Percentiles rank a stretch among this genome's conserved stretches.
phyloP scores from a whole-genome alignment of 2,888 invertebrate genomes.

The Apamea sordens region DNA sequence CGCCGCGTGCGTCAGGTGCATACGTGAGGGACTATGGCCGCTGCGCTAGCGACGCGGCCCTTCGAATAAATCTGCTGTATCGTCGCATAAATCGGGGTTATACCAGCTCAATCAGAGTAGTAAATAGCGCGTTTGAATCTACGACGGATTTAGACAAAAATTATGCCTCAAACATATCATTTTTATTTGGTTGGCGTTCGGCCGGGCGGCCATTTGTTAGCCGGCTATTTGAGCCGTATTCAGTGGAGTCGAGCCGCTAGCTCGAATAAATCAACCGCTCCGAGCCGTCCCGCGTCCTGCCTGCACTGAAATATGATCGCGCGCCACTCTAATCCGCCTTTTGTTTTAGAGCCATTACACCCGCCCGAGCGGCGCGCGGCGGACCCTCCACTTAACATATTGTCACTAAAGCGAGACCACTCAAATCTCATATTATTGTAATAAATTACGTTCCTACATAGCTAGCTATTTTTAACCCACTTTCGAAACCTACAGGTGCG shows the following conservation, averaged over 20 bases:
- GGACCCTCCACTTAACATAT: slow-evolving; percentile 51
- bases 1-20: not conserved
- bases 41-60: not conserved
- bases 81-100: slow-evolving; percentile 64
- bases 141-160: slow-evolving; percentile 70
- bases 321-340: slow-evolving; percentile 69
- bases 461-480: not conserved
- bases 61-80: slow-evolving; percentile 60
- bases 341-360: slow-evolving; percentile 65
- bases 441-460: slow-evolving; percentile 16
- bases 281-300: slow-evolving; percentile 62
- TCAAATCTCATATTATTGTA: slow-evolving; percentile 46
- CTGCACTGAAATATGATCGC: slow-evolving; percentile 72
- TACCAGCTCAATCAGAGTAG: slow-evolving; percentile 69
- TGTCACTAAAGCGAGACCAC: slow-evolving; percentile 30
- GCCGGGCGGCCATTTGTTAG: slow-evolving; percentile 74
- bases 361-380: slow-evolving; percentile 17
- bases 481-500: not conserved
- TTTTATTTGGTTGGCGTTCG: slow-evolving; percentile 76
- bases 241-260: slow-evolving; percentile 68
- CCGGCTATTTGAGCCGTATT: slow-evolving; percentile 71
- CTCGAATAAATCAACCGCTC: slow-evolving; percentile 74
- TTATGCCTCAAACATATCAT: slow-evolving; percentile 75
- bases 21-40: not conserved
- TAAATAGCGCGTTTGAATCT: slow-evolving; percentile 67